phyloP scores from a whole-genome alignment of 2,797 vertebrate genomes.

The Smutsia gigantea region DNA sequence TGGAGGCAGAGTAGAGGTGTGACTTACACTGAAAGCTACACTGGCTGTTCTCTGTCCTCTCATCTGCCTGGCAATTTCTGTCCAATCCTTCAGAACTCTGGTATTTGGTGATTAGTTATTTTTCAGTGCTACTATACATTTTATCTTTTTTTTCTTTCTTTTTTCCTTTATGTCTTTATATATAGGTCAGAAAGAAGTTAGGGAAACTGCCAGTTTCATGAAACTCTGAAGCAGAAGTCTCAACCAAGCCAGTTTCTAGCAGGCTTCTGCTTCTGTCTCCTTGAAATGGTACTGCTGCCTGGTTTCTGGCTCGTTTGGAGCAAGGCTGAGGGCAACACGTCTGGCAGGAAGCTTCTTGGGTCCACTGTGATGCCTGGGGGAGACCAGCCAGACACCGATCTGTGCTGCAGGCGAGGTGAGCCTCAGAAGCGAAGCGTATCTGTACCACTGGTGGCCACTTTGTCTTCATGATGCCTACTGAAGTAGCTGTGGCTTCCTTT shows the following conservation, averaged over 20 bases:
- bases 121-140: background rate
- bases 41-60: slow-evolving; percentile 17
- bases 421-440: background rate
- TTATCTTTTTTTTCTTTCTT: background rate
- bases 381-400: background rate
- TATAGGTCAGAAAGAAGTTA: background rate
- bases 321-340: background rate
- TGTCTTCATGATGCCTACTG: background rate
- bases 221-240: background rate
- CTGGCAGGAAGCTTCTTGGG: background rate
- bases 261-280: background rate
- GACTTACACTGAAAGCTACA: background rate
- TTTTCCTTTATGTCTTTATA: background rate
- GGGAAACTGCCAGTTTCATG: background rate
- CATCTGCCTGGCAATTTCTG: slow-evolving; percentile 32
- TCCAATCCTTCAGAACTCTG: slow-evolving; percentile 35
- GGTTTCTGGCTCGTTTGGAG: background rate
- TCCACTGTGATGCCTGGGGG: background rate
- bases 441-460: fast-evolving
- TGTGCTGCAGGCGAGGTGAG: background rate
- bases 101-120: slow-evolving; percentile 46
- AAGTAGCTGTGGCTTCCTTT: background rate
- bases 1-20: background rate
- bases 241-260: background rate
- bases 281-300: background rate